Evolutionary conservation across 1,140 invertebrate species (phyloP), one percentile per base, ranked within the genome.

Genomic region (Drosophila micromelanica): DNA sequence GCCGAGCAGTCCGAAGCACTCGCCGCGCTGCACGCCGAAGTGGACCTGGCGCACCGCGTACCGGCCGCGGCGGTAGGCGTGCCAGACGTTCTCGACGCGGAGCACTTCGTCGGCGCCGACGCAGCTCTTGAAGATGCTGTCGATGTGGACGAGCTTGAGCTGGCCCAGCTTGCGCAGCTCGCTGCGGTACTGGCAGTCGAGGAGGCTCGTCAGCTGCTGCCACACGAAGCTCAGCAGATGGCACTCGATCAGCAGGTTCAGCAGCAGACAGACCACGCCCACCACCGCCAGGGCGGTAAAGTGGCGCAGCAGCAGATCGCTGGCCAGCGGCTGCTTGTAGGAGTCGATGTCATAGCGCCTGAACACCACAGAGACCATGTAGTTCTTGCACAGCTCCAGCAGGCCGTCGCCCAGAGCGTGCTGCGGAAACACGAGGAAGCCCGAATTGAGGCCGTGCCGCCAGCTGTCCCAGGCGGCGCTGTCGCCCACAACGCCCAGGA

Each of bases 1-100:
- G 15, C 96, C 96, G 27, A 97, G 91, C 9, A 97, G 85, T 5
- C 96, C 96, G 79, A 96, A 97, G 82, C 96, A 96, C 92, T 92
- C 91, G 55, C 91, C 91, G 1, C 73, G 65, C 35, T 91, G 84
- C 3, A 92, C 81, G 0, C 70, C 70, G 48, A 92, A 92, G 42
- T 89, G 79, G 2, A 92, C 86, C 73, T 92, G 82, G 0, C 76
- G 78, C 5, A 92, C 86, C 0, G 91, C 90, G 30, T 90, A 91
- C 3, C 78, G 64, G 1, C 79, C 73, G 8, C 86, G 79, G 0
- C 71, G 45, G 54, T 92, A 92, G 20, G 76, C 70, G 20, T 84
- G 78, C 72, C 78, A 89, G 0, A 92, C 54, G 13, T 91, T 90
- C 13, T 92, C 85, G 45, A 90, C 92, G 2, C 81, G 78, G 3